phyloP scores from a whole-genome alignment of 1,140 invertebrate species.

The Agrilus planipennis region DNA sequence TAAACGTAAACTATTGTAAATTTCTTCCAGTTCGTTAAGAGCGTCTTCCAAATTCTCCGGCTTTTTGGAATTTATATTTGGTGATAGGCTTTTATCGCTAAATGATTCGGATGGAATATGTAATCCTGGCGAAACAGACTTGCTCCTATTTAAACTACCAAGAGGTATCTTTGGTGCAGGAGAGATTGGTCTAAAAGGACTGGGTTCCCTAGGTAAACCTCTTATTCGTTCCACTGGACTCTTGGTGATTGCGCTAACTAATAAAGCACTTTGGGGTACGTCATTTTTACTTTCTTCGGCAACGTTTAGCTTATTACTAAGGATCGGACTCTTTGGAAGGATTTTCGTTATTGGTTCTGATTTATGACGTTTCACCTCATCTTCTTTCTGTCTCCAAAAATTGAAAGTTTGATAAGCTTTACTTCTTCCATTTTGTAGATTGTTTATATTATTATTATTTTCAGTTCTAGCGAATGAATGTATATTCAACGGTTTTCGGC shows the following conservation, averaged over 20 bases:
- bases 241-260: slow-evolving; percentile 13
- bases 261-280: slow-evolving; percentile 26
- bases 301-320: slow-evolving; percentile 11
- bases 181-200: slow-evolving; percentile 24
- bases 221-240: not conserved
- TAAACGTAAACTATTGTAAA: slow-evolving; percentile 71
- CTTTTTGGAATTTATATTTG: slow-evolving; percentile 14
- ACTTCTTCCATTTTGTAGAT: slow-evolving; percentile 11
- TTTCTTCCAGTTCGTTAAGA: slow-evolving; percentile 75
- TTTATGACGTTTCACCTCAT: slow-evolving; percentile 35
- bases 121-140: slow-evolving; percentile 11
- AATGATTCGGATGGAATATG: too few relatives aligned
- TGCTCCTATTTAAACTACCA: not conserved
- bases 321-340: slow-evolving; percentile 1
- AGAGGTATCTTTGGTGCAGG: slow-evolving; percentile 9
- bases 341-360: slow-evolving; percentile 23
- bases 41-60: slow-evolving; percentile 76
- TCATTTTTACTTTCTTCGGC: slow-evolving; percentile 21
- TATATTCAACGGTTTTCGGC: slow-evolving; percentile 45
- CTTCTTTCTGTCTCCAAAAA: slow-evolving; percentile 50
- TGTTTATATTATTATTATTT: slow-evolving; percentile 6
- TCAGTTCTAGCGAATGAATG: slow-evolving; percentile 16
- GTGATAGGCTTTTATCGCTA: slow-evolving; percentile 9
- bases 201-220: slow-evolving; percentile 8
- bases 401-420: slow-evolving; percentile 37